Evolutionary conservation across 2,797 vertebrate species (phyloP), one percentile per base, ranked within the genome.

Genomic region (Hemibagrus guttatus): DNA sequence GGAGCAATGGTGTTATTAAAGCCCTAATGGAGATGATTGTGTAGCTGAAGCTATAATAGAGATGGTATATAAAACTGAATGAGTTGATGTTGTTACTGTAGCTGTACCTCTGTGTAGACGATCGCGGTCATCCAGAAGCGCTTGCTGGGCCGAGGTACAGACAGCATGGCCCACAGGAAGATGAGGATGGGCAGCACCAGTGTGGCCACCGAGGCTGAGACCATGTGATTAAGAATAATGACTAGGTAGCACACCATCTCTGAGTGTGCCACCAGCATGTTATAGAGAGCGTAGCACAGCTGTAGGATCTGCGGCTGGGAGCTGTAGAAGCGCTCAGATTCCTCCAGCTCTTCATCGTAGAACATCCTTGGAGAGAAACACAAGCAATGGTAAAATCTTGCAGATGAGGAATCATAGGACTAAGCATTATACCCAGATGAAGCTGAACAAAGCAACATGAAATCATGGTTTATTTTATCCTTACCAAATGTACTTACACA

Each of bases 111-210:
- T 0, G 98, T 99, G 91, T 99, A 99, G 92, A 99, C 96, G 86
- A 98, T 98, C 83, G 97, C 97, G 1, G 97, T 97, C 97, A 98
- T 99, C 98, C 97, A 99, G 95, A 99, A 99, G 35, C 97, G 96
- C 72, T 97, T 97, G 93, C 96, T 98, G 86, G 98, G 98, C 52
- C 97, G 95, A 11, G 98, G 98, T 5, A 98, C 97, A 0, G 97
- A 99, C 49, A 99, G 94, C 95, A 96, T 99, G 61, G 97, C 98
- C 98, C 98, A 99, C 75, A 99, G 95, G 88, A 99, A 99, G 87
- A 99, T 97, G 23, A 98, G 95, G 85, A 99, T 95, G 81, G 98
- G 98, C 84, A 99, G 95, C 23, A 98, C 96, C 46, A 99, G 90
- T 0, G 97, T 98, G 88, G 97, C 96, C 92, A 97, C 95, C 85